A percentile compares a stretch with the other conserved stretches of the same genome.
phyloP scores from a whole-genome alignment of 2,113 vertebrate species.

The Anthoscopus minutus region DNA sequence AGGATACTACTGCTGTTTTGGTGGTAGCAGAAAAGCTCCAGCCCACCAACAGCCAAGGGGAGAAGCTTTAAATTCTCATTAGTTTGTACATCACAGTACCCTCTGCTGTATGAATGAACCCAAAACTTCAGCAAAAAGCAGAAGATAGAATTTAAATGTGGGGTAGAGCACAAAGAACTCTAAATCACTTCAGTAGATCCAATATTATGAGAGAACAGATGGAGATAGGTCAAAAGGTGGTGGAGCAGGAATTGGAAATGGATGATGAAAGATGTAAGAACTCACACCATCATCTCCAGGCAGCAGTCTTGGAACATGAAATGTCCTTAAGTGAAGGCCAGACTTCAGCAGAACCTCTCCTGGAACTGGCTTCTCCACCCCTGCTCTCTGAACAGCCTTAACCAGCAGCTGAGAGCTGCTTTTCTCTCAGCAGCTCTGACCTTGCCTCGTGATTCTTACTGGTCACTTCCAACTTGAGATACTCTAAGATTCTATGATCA shows the following conservation, averaged over 20 bases:
- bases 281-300: neutral
- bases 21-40: neutral
- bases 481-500: neutral
- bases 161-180: neutral
- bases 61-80: neutral
- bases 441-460: neutral
- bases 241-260: neutral
- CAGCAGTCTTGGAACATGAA: neutral
- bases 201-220: neutral
- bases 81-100: rapidly evolving
- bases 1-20: neutral
- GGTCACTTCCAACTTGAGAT: neutral
- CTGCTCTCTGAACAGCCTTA: neutral
- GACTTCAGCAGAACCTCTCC: neutral
- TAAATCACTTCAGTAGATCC: neutral
- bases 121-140: neutral
- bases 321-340: neutral
- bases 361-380: neutral
- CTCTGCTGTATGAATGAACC: neutral
- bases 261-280: neutral
- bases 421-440: neutral
- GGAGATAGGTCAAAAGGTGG: neutral
- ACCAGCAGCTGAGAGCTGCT: neutral
- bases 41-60: neutral
- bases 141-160: neutral